A percentile compares a stretch with the other conserved stretches of the same genome.
Evolutionary conservation across 2,797 vertebrate species (phyloP).

Genomic region (Cottoperca gobio): DNA sequence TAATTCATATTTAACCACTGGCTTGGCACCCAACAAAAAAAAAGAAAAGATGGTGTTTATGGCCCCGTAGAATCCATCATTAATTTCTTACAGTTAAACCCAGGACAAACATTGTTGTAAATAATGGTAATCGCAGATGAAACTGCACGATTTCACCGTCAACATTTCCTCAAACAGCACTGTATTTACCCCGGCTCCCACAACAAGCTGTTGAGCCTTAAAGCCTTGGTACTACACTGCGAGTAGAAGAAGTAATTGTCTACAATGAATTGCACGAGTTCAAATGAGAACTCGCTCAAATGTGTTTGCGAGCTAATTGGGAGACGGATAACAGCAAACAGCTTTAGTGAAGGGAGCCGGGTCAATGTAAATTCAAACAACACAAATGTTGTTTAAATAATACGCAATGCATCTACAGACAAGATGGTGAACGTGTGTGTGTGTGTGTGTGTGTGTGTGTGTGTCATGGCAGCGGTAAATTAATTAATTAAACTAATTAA

Average conservation of each 20-base stretch:
- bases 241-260: constrained; percentile 57
- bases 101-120: constrained; percentile 75
- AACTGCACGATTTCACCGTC: constrained; percentile 64
- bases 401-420: constrained; percentile 7
- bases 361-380: constrained; percentile 48
- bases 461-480: constrained; percentile 2
- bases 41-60: constrained; percentile 78
- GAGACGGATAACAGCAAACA: constrained; percentile 45
- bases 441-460: constrained; percentile 33
- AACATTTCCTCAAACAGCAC: constrained; percentile 57
- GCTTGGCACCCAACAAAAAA: constrained; percentile 79
- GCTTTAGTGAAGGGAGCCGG: constrained; percentile 27
- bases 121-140: constrained; percentile 76
- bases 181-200: constrained; percentile 57
- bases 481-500: not conserved
- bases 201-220: constrained; percentile 66
- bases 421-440: not conserved
- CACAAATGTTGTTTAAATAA: constrained; percentile 41
- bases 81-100: constrained; percentile 79
- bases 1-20: constrained; percentile 85
- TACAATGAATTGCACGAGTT: constrained; percentile 51
- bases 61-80: constrained; percentile 80
- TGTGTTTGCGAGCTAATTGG: constrained; percentile 64
- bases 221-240: constrained; percentile 56
- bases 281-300: constrained; percentile 55